Conservation (phyloP, 2,888 invertebrate species). For the Teleogryllus oceanicus region DNA sequence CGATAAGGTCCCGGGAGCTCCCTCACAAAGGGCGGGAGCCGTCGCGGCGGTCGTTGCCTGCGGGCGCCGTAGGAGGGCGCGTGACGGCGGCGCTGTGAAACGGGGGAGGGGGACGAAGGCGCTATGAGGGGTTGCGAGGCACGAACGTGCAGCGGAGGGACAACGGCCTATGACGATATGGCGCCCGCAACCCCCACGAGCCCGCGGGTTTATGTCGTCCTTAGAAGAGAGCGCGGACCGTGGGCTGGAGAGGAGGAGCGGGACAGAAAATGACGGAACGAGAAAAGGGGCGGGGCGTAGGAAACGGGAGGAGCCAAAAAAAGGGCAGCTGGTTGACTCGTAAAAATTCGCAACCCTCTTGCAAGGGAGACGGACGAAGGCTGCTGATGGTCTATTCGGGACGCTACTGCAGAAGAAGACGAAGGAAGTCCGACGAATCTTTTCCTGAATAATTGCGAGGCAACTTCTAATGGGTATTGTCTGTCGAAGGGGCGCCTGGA, state of each 20-base stretch:
- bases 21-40: neutral
- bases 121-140: neutral
- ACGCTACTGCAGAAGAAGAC: neutral
- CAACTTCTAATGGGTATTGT: slow-evolving; percentile 18
- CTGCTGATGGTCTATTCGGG: slow-evolving; percentile 5
- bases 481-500: neutral
- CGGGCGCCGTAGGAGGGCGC: neutral
- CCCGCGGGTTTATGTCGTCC: slow-evolving; percentile 5
- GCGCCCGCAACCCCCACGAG: neutral
- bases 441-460: slow-evolving; percentile 5
- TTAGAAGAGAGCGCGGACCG: neutral
- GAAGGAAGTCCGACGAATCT: neutral
- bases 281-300: neutral
- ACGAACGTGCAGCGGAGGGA: slow-evolving; percentile 18
- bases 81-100: neutral
- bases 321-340: neutral
- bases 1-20: neutral
- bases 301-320: neutral
- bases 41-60: neutral
- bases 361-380: neutral
- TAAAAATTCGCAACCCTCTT: neutral
- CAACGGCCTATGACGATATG: slow-evolving; percentile 10
- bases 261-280: neutral
- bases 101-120: neutral
- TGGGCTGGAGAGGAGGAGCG: neutral